Evolutionary conservation across 2,888 invertebrate genomes (phyloP).

Genomic region (Stenolophus ochropezus): DNA sequence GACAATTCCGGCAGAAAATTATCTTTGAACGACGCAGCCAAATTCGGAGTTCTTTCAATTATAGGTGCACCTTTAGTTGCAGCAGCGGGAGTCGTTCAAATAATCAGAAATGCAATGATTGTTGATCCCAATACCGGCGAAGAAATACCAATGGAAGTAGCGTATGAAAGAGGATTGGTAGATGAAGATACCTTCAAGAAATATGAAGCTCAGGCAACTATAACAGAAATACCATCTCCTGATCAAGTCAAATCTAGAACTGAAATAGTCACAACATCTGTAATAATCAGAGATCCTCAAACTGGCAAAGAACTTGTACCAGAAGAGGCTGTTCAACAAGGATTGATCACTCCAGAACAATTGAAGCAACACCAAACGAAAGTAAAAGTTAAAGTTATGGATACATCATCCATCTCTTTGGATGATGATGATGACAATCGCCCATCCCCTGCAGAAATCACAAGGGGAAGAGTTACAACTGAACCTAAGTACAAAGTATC

Average conservation of each 20-base stretch:
- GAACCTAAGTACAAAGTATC: conserved; percentile 82
- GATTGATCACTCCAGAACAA: conserved; percentile 68
- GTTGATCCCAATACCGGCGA: conserved; percentile 88
- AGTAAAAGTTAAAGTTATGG: conserved; percentile 66
- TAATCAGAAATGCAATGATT: conserved; percentile 79
- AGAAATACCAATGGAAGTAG: conserved; percentile 86
- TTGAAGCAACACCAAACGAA: conserved; percentile 65
- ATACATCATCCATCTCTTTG: conserved; percentile 69
- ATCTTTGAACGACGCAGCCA: conserved; percentile 83
- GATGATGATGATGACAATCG: conserved; percentile 70
- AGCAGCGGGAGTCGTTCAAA: conserved; percentile 81
- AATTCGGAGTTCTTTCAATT: conserved; percentile 85
- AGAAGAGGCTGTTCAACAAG: conserved; percentile 73
- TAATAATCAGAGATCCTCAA: conserved; percentile 69
- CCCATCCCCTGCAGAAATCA: conserved; percentile 77
- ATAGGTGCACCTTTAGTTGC: conserved; percentile 85
- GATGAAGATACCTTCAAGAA: conserved; percentile 76
- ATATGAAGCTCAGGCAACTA: conserved; percentile 73
- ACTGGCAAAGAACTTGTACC: conserved; percentile 73
- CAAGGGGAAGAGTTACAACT: conserved; percentile 76
- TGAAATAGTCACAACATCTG: conserved; percentile 59
- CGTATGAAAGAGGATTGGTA: conserved; percentile 85
- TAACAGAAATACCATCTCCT: conserved; percentile 68
- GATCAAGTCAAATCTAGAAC: conserved; percentile 60
- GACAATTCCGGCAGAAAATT: conserved; percentile 81